Percentiles rank a stretch among this genome's conserved stretches.
Evolutionary conservation across 2,113 vertebrate genomes (phyloP).

Genomic region (Stegostoma tigrinum): DNA sequence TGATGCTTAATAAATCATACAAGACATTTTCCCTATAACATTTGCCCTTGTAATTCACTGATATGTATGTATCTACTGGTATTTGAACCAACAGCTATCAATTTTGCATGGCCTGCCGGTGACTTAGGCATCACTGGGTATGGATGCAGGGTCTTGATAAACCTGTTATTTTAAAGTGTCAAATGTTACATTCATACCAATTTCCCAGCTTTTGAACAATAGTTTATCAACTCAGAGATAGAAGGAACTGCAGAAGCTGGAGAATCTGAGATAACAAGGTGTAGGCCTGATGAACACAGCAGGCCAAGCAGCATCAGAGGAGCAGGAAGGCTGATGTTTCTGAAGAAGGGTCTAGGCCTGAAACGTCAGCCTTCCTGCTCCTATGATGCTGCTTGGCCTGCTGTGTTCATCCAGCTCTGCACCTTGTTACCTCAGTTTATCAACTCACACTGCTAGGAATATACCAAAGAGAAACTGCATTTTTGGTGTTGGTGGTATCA

Average conservation of each 20-base stretch:
- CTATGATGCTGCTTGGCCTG: too few relatives aligned
- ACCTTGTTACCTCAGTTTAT: neutral
- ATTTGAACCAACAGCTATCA: neutral
- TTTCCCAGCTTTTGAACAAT: neutral
- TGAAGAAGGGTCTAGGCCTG: too few relatives aligned
- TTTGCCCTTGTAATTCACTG: neutral
- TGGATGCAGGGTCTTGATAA: neutral
- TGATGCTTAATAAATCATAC: neutral
- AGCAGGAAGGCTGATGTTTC: too few relatives aligned
- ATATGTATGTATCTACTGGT: neutral
- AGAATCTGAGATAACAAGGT: too few relatives aligned
- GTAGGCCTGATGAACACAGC: too few relatives aligned
- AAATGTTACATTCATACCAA: neutral
- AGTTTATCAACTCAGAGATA: too few relatives aligned
- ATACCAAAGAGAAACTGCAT: neutral
- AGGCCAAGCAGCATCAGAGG: too few relatives aligned
- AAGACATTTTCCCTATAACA: neutral
- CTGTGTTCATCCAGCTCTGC: too few relatives aligned
- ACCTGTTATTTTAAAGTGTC: neutral
- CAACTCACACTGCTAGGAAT: too few relatives aligned
- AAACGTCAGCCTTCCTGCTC: too few relatives aligned
- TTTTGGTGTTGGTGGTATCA: neutral
- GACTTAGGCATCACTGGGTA: neutral
- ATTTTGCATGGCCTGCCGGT: too few relatives aligned
- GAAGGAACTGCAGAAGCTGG: too few relatives aligned